Evolutionary conservation across 1,140 invertebrate species (phyloP).

Genomic region (Calliphora vicina): DNA sequence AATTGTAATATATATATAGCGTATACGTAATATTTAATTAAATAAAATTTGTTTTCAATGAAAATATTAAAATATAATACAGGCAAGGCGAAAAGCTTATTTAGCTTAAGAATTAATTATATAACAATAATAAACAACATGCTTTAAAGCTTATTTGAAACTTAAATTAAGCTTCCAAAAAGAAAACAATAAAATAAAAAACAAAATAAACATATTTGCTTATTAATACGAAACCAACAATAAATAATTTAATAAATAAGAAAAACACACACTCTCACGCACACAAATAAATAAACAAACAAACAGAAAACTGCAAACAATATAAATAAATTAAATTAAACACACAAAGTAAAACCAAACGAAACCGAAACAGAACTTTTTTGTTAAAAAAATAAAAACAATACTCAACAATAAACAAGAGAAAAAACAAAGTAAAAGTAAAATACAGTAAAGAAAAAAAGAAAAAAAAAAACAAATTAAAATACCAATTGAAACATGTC

Average conservation of each 20-base stretch:
- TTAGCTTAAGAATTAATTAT: too few species aligned
- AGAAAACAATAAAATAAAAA: not conserved
- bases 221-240: not conserved
- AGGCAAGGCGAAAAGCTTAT: not conserved
- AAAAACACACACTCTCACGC: conserved; percentile 40
- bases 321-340: not conserved
- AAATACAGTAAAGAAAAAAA: conserved; percentile 29
- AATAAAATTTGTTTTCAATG: too few species aligned
- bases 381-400: conserved; percentile 22
- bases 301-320: not conserved
- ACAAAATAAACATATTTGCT: not conserved
- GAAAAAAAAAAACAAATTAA: conserved; percentile 34
- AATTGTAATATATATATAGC: not conserved
- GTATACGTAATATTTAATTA: not conserved
- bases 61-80: not conserved
- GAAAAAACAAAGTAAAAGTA: conserved; percentile 27
- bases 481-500: conserved; percentile 89
- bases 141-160: not conserved
- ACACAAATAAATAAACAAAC: not conserved
- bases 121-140: not conserved
- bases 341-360: conserved; percentile 1
- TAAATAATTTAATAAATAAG: not conserved
- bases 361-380: conserved; percentile 25
- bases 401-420: conserved; percentile 9
- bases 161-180: not conserved